Evolutionary conservation across 2,888 invertebrate species (phyloP).

Genomic region (Cheilosia vulpina): DNA sequence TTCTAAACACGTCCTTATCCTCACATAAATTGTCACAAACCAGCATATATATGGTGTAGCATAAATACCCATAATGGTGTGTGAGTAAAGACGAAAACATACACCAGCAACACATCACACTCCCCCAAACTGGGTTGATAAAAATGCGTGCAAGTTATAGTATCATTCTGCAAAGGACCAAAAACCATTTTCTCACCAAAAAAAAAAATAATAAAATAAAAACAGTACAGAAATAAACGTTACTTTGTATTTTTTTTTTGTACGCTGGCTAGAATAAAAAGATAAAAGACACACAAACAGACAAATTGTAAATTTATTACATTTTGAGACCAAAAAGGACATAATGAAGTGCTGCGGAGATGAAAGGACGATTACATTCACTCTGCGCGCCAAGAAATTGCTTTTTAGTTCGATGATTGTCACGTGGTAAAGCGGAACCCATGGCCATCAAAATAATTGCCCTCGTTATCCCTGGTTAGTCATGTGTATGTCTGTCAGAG

Average conservation of each 20-base stretch:
- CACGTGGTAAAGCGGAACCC: constrained; percentile 41
- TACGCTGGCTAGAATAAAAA: background rate
- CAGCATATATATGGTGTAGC: background rate
- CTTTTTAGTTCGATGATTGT: constrained; percentile 66
- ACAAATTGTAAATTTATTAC: constrained; percentile 59
- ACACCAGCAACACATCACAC: too few relatives aligned
- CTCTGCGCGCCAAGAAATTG: constrained; percentile 39
- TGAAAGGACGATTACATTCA: constrained; percentile 59
- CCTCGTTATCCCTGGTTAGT: constrained; percentile 42
- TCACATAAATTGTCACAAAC: constrained; percentile 15
- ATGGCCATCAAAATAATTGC: constrained; percentile 52
- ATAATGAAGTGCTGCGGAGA: constrained; percentile 60
- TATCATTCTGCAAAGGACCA: constrained; percentile 10
- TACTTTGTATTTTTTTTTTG: constrained; percentile 1
- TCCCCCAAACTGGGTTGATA: background rate
- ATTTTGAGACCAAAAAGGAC: constrained; percentile 46
- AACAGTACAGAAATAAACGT: background rate
- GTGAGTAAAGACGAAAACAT: background rate
- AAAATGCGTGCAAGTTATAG: constrained; percentile 36
- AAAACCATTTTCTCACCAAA: constrained; percentile 22
- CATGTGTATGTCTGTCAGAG: constrained; percentile 5
- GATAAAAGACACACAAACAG: constrained; percentile 18
- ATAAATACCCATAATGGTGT: background rate
- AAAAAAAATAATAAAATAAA: background rate
- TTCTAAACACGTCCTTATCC: constrained; percentile 64